Base-by-base conservation (phyloP, 2,113 vertebrate species). In the Anolis carolinensis region DNA sequence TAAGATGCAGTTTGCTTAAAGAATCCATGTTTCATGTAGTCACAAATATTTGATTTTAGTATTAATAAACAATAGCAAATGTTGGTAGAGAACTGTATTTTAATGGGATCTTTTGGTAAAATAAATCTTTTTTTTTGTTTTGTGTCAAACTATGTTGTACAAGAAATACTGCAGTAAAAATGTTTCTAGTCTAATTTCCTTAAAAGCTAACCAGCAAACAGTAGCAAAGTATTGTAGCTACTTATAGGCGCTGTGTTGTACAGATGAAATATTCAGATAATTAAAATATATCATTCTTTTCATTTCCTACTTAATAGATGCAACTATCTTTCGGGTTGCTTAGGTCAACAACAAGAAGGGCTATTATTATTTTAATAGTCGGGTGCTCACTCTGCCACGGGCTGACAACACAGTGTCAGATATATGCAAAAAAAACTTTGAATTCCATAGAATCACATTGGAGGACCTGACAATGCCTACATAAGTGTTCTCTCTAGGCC, bases 11-110 rank as follows among this genome's bases (percentile, higher is more conserved):
- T 89, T 93, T 91, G 67, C 36, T 85, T 71, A 83, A 75, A 59
- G 78, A 32, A 25, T 81, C 52, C 84, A 4, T 72, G 87, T 90
- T 77, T 84, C 1, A 86, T 77, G 23, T 5, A 84, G 85, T 84
- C 70, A 55, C 65, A 81, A 90, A 86, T 90, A 91, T 89, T 86
- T 92, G 74, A 68, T 86, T 74, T 70, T 75, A 23, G 27, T 84
- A 32, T 80, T 88, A 77, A 81, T 89, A 75, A 82, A 83, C 86
- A 34, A 67, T 50, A 84, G 70, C 16, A 79, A n/a, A 25, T 74
- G 36, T 27, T 85, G 32, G 48, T 39, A 83, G 67, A 89, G 91
- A 90, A 5, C 21, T 83, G 75, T 11, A 11, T 5, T 25, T 59
- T 10, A 52, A 0, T 4, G 68, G 72, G 39, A 36, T 21, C n/a